Conservation (phyloP, 2,113 vertebrate genomes). For the Thinocorus orbignyianus region DNA sequence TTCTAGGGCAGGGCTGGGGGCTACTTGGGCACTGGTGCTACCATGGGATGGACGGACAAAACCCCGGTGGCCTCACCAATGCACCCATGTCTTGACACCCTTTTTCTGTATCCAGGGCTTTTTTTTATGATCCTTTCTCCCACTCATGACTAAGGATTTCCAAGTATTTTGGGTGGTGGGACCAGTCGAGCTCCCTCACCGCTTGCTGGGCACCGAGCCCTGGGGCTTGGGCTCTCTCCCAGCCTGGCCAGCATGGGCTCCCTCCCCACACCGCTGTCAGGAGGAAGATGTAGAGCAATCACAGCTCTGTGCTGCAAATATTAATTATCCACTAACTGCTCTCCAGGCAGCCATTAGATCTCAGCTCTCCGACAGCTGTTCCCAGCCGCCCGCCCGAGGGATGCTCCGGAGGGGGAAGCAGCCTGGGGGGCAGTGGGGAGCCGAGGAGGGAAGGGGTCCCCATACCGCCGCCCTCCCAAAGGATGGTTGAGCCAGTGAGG, state of each 20-base stretch:
- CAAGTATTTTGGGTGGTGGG: not conserved
- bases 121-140: not conserved
- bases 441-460: fast-evolving
- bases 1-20: not conserved
- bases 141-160: fast-evolving
- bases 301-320: constrained; percentile 76
- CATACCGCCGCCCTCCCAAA: fast-evolving
- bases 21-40: not conserved
- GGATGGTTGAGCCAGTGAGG: fast-evolving
- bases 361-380: constrained; percentile 75
- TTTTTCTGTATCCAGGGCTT: not conserved
- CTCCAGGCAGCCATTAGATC: constrained; percentile 75
- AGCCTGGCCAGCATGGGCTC: not conserved
- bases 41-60: not conserved
- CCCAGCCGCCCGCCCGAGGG: constrained; percentile 35
- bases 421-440: fast-evolving
- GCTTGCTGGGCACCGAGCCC: not conserved
- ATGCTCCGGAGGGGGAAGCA: not conserved
- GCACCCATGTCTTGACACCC: fast-evolving
- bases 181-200: fast-evolving
- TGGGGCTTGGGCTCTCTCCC: not conserved
- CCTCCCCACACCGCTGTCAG: constrained; percentile 28
- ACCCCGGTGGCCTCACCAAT: fast-evolving
- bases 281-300: constrained; percentile 71
- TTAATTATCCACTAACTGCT: constrained; percentile 83